phyloP scores from a whole-genome alignment of 2,797 vertebrate species.

The Melanotaenia parkinsoni region DNA sequence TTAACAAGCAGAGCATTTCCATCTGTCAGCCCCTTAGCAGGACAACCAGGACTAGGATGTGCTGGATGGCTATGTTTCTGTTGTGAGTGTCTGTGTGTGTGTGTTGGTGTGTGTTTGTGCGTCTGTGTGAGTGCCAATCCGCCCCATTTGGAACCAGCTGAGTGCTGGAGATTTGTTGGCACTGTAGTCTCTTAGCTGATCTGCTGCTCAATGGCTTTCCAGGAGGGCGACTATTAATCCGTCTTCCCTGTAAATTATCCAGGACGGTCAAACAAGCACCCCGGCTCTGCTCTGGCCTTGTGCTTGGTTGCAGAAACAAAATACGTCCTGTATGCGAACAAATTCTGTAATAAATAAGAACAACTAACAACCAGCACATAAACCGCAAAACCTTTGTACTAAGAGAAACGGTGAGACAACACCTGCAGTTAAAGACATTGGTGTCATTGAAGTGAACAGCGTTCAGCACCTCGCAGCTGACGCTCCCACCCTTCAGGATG shows the following conservation, averaged over 20 bases:
- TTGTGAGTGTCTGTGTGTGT: conserved; percentile 22
- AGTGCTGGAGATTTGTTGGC: conserved; percentile 74
- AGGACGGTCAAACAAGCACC: conserved; percentile 49
- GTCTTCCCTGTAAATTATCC: conserved; percentile 66
- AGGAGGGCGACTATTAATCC: conserved; percentile 73
- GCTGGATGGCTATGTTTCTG: conserved; percentile 45
- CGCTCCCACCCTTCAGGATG: no score
- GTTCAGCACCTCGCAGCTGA: no score
- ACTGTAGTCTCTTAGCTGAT: conserved; percentile 63
- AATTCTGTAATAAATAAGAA: conserved; percentile 25
- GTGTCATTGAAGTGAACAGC: background rate
- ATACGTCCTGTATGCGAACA: conserved; percentile 31
- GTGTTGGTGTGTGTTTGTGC: conserved; percentile 21
- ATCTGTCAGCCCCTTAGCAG: conserved; percentile 69
- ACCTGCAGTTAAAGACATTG: background rate
- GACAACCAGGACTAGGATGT: conserved; percentile 49
- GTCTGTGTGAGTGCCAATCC: conserved; percentile 49
- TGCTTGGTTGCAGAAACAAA: conserved; percentile 18
- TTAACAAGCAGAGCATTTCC: conserved; percentile 69
- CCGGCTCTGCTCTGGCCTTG: conserved; percentile 36
- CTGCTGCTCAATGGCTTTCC: conserved; percentile 74
- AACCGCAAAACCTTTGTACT: background rate
- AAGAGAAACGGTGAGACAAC: background rate
- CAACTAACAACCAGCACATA: conserved; percentile 2
- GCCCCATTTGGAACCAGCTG: conserved; percentile 69